Evolutionary conservation across 2,797 vertebrate species (phyloP).

Genomic region (Dryobates pubescens): DNA sequence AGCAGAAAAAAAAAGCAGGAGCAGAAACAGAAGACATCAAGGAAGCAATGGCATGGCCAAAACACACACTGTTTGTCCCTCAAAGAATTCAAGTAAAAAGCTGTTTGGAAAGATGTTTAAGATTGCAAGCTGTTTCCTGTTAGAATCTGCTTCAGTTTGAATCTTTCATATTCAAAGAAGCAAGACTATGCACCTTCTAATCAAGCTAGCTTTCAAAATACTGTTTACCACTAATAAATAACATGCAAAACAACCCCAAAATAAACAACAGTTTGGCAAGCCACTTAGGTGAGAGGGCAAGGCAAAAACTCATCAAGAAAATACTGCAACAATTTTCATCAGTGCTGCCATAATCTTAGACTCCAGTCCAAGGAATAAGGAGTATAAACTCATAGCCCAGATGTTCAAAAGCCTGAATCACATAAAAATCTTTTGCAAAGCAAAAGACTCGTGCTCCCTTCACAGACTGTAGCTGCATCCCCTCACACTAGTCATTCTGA

Average conservation of each 20-base stretch:
- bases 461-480: not conserved
- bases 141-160: not conserved
- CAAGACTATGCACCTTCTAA: not conserved
- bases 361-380: not conserved
- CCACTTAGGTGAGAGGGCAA: not conserved
- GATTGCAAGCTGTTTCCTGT: not conserved
- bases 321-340: not conserved
- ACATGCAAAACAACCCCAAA: not conserved
- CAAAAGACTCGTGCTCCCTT: not conserved
- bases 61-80: not conserved
- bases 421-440: not conserved
- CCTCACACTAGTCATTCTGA: not conserved
- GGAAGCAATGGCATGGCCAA: not conserved
- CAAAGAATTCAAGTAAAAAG: not conserved
- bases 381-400: not conserved
- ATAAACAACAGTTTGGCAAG: not conserved
- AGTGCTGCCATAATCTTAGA: not conserved
- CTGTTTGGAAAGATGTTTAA: not conserved
- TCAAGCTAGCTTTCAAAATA: not conserved
- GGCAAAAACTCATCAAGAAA: not conserved
- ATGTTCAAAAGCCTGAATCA: not conserved
- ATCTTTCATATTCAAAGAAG: not conserved
- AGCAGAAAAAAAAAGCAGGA: not conserved
- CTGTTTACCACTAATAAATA: not conserved
- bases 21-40: not conserved